Conservation (phyloP, 37 sponge, comb jelly and placozoan species). For the Aphrocallistes beatrix region DNA sequence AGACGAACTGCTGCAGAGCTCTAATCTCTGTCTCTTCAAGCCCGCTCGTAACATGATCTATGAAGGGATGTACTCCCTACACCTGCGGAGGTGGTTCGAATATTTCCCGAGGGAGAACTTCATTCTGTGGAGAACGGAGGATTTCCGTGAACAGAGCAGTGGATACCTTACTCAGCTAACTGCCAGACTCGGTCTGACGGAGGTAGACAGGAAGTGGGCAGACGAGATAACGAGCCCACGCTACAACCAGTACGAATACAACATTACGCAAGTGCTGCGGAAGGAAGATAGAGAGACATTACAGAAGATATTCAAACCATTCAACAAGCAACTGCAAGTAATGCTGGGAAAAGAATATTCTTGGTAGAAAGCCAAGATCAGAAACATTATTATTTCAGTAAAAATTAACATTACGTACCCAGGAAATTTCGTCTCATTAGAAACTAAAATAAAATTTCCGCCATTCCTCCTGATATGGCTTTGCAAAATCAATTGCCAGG, state of each 20-base stretch:
- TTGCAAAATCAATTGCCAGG: no score
- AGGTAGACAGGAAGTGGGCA: neutral
- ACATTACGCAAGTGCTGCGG: neutral
- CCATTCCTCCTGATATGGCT: no score
- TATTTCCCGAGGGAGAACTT: conserved; percentile 15
- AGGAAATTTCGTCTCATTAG: no score
- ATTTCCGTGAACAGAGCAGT: neutral
- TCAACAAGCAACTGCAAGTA: neutral
- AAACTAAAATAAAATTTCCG: no score
- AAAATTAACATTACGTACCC: no score
- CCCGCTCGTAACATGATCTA: neutral
- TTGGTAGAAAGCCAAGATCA: no score
- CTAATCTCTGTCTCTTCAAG: neutral
- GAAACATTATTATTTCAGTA: no score
- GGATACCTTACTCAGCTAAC: neutral
- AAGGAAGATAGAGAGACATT: neutral
- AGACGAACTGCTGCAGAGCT: neutral
- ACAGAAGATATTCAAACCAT: neutral
- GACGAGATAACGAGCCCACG: neutral
- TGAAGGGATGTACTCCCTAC: neutral
- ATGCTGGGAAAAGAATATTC: neutral
- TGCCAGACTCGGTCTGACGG: neutral
- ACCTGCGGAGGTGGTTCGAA: neutral
- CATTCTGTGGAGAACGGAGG: neutral
- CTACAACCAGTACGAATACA: neutral